Evolutionary conservation across 2,888 invertebrate species (phyloP), one percentile per base, ranked within the genome.

Genomic region (Pachymerium ferrugineum): DNA sequence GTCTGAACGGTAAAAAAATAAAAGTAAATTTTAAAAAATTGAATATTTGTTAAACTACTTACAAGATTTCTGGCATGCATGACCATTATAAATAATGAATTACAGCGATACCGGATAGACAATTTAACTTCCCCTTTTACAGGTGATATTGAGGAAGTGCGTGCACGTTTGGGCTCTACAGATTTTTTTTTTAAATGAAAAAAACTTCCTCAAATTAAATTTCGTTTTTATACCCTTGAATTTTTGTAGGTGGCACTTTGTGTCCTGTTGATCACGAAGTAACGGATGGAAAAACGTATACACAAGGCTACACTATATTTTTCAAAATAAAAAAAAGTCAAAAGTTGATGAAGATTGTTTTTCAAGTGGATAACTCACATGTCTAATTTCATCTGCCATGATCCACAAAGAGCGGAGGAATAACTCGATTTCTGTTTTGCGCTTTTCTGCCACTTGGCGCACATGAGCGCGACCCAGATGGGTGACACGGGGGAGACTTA

Each of bases 281-380:
- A 98, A 84, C 1, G 97, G 96, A 85, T 99, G 99, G 86, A 98
- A 98, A 86, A 99, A 99, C 0, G 98, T 99, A 82, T 98, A 98
- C 0, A 99, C 96, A 73, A 99, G 86, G 83, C 97, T 95, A 6
- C 84, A 83, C 85, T 85, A n/a, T 54, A 8, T n/a, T n/a, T n/a
- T n/a, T n/a, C n/a, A n/a, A n/a, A n/a, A n/a, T n/a, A 35, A 35
- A 12, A 14, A 12, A 35, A 35, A 35, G 14, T n/a, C n/a, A n/a
- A n/a, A n/a, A n/a, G 12, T 10, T 70, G 8, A 14, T 67, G 10
- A 72, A 73, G n/a, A n/a, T n/a, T n/a, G 4, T 12, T n/a, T n/a
- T n/a, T n/a, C n/a, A n/a, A n/a, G n/a, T n/a, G n/a, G n/a, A n/a
- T 10, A 4, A 29, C 47, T 73, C 31, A 75, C 74, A 85, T 98